Base-by-base conservation (phyloP, 2,888 invertebrate genomes). In the Ceramica pisi region DNA sequence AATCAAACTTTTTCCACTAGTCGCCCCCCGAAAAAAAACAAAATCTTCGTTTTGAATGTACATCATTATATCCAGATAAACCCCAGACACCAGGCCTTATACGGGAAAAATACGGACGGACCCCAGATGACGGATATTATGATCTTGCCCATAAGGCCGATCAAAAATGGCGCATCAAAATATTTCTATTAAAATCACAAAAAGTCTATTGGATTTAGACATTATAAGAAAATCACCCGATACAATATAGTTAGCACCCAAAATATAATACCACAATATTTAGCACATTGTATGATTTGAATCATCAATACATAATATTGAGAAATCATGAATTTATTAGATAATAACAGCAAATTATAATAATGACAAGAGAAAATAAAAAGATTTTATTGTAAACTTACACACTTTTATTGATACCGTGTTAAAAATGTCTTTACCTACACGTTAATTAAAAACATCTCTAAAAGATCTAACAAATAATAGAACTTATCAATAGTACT, bases 321-420 rank as follows among this genome's bases (percentile, higher is more conserved):
- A 75, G n/a, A 65, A 65, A 78, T 78, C 81, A 62, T 75, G 76
- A 31, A 26, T 57, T 41, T 50, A 41, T 74, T 44, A 64, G 10
- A 19, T 10, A 53, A 59, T 16, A 62, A 9, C 9, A 46, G 56
- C 26, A 51, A 67, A 65, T 61, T 26, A 51, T 7, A 21, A 1
- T 35, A 57, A 80, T 21, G 21, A 53, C 12, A 46, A 64, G 61
- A 21, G 21, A 64, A 81, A 78, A 80, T 21, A 35, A 4, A 41
- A 12, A 23, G 10, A 35, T 55, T 48, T 44, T 5, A 48, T 48
- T 38, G 10, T 21, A 31, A 51, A n/a, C 4, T 19, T 16, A 12
- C 8, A n/a, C 16, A 50, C 12, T 65, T 57, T 44, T 35, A 53
- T 19, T 26, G 23, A 23, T 57, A 53, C 21, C 16, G 8, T 23